Percentiles rank a stretch among this genome's conserved stretches.
phyloP scores from a whole-genome alignment of 2,888 invertebrate genomes.

The Hypomecis atomaria region DNA sequence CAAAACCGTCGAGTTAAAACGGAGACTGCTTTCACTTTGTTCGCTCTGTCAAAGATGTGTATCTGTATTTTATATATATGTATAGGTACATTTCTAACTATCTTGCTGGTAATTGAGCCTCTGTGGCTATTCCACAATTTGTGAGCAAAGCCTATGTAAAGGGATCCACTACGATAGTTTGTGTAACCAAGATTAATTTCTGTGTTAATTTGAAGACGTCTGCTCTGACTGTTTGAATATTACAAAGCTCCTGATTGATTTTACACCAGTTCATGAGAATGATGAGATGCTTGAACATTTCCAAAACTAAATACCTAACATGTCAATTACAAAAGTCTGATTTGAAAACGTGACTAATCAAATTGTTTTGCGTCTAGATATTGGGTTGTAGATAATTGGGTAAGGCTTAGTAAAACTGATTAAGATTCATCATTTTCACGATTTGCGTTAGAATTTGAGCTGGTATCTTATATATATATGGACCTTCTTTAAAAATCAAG shows the following conservation, averaged over 20 bases:
- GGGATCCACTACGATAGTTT: constrained; percentile 49
- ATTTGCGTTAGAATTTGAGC: too few relatives aligned
- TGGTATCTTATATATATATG: too few relatives aligned
- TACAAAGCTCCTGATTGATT: constrained; percentile 33
- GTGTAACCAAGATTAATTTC: constrained; percentile 56
- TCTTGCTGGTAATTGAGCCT: background rate
- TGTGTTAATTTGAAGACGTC: constrained; percentile 52
- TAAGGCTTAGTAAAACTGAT: too few relatives aligned
- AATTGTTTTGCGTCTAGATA: too few relatives aligned
- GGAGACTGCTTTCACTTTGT: too few relatives aligned
- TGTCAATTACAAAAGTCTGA: too few relatives aligned
- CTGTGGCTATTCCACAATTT: background rate
- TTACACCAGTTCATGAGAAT: constrained; percentile 15
- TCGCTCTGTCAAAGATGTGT: too few relatives aligned
- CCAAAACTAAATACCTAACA: background rate
- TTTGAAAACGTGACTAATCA: too few relatives aligned
- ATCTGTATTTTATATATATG: background rate
- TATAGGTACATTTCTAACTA: background rate
- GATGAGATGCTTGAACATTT: constrained; percentile 6
- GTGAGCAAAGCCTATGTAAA: constrained; percentile 46
- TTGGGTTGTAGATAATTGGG: too few relatives aligned
- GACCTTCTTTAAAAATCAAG: too few relatives aligned
- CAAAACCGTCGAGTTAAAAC: too few relatives aligned
- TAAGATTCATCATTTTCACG: too few relatives aligned
- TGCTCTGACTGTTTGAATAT: constrained; percentile 31